These are phyloP conservation scores for Orchesella flavescens DNA, from an alignment of 2,888 invertebrate species.

Conservation along the genomic window DNA sequence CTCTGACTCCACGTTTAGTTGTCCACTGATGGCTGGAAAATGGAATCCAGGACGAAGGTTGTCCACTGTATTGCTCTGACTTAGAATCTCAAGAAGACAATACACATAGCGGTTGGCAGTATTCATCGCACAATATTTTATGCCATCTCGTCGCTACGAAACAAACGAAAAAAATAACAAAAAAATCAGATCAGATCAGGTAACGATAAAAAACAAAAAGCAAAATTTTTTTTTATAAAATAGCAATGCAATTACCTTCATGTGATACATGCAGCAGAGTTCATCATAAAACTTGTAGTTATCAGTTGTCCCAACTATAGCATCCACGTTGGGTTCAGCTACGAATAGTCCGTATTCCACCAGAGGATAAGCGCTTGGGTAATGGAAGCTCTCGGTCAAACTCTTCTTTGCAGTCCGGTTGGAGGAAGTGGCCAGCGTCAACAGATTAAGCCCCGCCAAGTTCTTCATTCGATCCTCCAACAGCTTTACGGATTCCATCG, in stretches of 20 bases:
- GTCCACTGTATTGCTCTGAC: slow-evolving; percentile 9
- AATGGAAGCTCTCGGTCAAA: not conserved
- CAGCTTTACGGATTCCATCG: no score
- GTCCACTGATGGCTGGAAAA: slow-evolving; percentile 6
- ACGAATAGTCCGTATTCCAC: slow-evolving; percentile 18
- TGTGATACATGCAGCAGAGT: slow-evolving; percentile 50
- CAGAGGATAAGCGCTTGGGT: slow-evolving; percentile 8
- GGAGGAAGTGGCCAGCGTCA: not conserved
- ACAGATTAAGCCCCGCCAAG: not conserved
- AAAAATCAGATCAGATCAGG: not conserved
- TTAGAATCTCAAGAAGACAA: slow-evolving; percentile 31
- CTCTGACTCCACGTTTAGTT: no score
- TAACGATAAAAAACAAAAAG: not conserved
- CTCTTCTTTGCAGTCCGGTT: not conserved
- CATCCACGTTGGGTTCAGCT: not conserved
- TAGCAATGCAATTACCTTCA: slow-evolving; percentile 23
- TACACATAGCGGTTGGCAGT: slow-evolving; percentile 49
- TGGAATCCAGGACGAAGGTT: slow-evolving; percentile 13
- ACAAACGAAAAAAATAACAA: slow-evolving; percentile 2
- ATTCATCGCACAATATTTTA: slow-evolving; percentile 48
- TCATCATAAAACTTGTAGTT: slow-evolving; percentile 51
- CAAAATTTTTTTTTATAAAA: not conserved
- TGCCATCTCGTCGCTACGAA: slow-evolving; percentile 21
- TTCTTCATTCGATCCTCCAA: no score
- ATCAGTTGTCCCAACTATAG: slow-evolving; percentile 10